These are phyloP conservation scores for Huso huso DNA, from an alignment of 2,797 vertebrate genomes.

Conservation along the genomic window DNA sequence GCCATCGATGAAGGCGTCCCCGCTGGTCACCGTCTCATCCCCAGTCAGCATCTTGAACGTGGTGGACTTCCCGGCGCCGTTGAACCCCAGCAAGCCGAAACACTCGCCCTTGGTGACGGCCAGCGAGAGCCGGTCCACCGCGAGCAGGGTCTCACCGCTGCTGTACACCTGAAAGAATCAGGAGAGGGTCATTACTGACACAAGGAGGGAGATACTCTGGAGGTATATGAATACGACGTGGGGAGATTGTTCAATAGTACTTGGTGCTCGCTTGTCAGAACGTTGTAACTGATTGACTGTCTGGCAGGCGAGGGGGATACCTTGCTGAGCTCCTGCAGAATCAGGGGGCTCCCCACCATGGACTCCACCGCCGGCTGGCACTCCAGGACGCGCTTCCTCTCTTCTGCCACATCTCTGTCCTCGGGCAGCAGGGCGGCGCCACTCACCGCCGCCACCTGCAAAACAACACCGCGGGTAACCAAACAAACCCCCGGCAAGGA, in stretches of 20 bases:
- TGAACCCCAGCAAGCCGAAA: conserved; percentile 93
- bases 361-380: conserved; percentile 70
- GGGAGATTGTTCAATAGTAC: no score
- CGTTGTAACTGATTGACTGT: no score
- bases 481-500: not conserved
- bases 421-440: conserved; percentile 66
- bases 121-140: conserved; percentile 85
- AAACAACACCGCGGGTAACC: no score
- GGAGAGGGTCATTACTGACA: not conserved
- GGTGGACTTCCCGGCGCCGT: conserved; percentile 94
- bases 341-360: conserved; percentile 75
- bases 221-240: no score
- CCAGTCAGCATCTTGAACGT: conserved; percentile 98
- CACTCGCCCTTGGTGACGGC: conserved; percentile 91
- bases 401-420: conserved; percentile 85
- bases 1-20: conserved; percentile 90
- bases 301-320: conserved; percentile 36
- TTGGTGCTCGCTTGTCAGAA: no score
- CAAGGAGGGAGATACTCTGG: no score
- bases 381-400: conserved; percentile 82
- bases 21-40: conserved; percentile 82
- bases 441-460: conserved; percentile 55
- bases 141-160: conserved; percentile 64
- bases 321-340: conserved; percentile 91
- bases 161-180: conserved; percentile 70